phyloP scores from a whole-genome alignment of 2,113 vertebrate species.

The Cepphus grylle region DNA sequence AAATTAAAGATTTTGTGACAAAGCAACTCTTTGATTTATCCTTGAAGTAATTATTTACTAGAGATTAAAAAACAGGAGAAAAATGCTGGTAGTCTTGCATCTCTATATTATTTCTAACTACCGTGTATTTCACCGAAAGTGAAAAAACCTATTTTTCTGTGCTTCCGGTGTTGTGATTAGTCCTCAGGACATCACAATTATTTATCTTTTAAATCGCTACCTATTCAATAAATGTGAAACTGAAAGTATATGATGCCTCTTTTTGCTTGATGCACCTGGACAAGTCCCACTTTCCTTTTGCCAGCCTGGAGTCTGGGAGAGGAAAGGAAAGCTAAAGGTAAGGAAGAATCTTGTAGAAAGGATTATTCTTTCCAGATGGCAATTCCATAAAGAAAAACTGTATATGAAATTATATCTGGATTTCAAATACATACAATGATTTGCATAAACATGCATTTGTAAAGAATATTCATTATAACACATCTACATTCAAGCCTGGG shows the following conservation, averaged over 20 bases:
- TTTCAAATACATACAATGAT: not conserved
- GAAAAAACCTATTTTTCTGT: not conserved
- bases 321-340: not conserved
- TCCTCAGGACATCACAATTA: not conserved
- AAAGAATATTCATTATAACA: not conserved
- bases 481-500: not conserved
- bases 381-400: not conserved
- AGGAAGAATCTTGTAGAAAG: not conserved
- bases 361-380: not conserved
- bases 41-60: not conserved
- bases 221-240: not conserved
- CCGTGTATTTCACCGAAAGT: not conserved
- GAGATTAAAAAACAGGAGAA: not conserved
- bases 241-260: not conserved
- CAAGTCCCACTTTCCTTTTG: not conserved
- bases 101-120: not conserved
- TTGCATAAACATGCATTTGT: not conserved
- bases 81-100: not conserved
- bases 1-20: not conserved
- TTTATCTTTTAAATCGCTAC: not conserved
- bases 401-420: not conserved
- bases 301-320: not conserved
- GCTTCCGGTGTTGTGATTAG: not conserved
- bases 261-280: not conserved
- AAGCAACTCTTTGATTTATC: not conserved